A percentile compares a stretch with the other conserved stretches of the same genome.
phyloP scores from a whole-genome alignment of 2,113 vertebrate species.

The Chiloscyllium plagiosum region DNA sequence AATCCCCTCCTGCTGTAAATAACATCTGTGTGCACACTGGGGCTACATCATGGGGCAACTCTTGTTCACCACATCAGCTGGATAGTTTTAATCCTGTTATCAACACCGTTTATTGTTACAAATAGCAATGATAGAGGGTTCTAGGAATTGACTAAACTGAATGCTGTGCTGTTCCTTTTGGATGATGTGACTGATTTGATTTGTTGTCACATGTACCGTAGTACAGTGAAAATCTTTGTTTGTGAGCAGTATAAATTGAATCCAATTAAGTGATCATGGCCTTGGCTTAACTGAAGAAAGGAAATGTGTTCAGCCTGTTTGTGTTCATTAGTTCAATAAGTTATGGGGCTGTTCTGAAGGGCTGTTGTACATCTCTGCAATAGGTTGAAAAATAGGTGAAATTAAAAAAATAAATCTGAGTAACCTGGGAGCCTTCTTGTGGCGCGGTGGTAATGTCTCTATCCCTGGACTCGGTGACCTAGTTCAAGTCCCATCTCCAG shows the following conservation, averaged over 20 bases:
- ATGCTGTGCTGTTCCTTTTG: background rate
- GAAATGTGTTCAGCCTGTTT: background rate
- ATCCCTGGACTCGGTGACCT: too few species aligned
- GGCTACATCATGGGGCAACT: background rate
- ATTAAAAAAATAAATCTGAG: too few species aligned
- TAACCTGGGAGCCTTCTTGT: too few species aligned
- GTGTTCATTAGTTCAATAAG: background rate
- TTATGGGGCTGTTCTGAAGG: too few species aligned
- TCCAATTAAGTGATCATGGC: background rate
- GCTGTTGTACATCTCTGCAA: too few species aligned
- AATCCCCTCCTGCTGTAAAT: background rate
- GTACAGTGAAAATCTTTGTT: too few species aligned
- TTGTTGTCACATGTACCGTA: too few species aligned
- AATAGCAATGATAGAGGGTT: background rate
- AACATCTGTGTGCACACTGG: background rate
- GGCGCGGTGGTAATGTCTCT: too few species aligned
- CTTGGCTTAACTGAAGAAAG: background rate
- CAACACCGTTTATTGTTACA: background rate
- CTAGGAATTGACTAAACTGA: background rate
- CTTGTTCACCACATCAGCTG: background rate
- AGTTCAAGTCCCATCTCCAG: too few species aligned
- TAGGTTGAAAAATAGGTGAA: too few species aligned
- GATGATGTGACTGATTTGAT: background rate
- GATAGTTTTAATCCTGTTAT: background rate
- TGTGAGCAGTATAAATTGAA: background rate